Evolutionary conservation across 2,888 invertebrate genomes (phyloP), one percentile per base, ranked within the genome.

Genomic region (Polydesmus complanatus): DNA sequence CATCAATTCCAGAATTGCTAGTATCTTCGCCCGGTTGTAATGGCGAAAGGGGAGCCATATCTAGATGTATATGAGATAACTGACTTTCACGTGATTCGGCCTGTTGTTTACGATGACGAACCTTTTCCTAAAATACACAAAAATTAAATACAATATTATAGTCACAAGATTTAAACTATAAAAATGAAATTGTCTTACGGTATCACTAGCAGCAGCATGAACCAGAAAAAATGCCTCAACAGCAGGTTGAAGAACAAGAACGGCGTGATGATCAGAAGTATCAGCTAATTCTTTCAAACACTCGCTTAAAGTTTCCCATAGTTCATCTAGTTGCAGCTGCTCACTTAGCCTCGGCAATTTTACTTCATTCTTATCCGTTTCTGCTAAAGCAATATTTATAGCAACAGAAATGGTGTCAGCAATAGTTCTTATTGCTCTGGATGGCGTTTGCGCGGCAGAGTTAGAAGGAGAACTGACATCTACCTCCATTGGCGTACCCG

Each of bases 201-300:
- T 63, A 56, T 68, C 68, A 72, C 79, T 77, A 64, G 79, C 74
- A 67, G 84, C 83, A 21, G 88, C 86, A 71, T 91, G 89, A 1
- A 90, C 88, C 60, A 91, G 76, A 78, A 92, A 92, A 77, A 92
- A 92, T 14, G 90, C 88, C 74, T 92, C 91, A 2, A 92, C 90
- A 3, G 89, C 86, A 26, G 90, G 88, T 74, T 86, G 88, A 61
- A 91, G 76, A 26, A 90, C 87, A 37, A 90, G 79, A 22, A 90
- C 90, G 51, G 89, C 89, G 75, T 90, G 88, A 70, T 87, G 86
- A 75, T 91, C 90, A 26, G 86, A 85, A 27, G 88, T 88, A 69
- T 85, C 82, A 66, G 88, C 87, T 62, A 91, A 75, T 70, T 86
- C 86, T 25, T 82, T 75, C 65, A 92, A 78, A 72, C 89, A 90